Conservation (phyloP, 2,113 vertebrate species). For the Catharus fuscescens region DNA sequence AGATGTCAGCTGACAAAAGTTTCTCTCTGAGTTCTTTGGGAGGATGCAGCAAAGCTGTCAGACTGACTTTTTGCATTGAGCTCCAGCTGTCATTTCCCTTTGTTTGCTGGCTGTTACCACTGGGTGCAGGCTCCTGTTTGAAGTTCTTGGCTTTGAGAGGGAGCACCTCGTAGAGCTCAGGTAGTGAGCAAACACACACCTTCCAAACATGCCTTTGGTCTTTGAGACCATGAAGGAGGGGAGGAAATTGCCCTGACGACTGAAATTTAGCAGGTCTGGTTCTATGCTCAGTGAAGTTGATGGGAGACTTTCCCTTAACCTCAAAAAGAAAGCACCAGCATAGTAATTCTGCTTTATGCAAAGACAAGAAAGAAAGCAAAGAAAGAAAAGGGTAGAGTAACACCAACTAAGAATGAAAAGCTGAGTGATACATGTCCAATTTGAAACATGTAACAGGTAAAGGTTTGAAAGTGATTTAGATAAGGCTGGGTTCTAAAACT, state of each 20-base stretch:
- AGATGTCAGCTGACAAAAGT: neutral
- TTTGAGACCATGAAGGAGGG: neutral
- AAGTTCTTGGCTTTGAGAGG: neutral
- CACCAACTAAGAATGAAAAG: neutral
- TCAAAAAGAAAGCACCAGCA: neutral
- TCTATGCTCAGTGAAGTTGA: neutral
- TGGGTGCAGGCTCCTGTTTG: neutral
- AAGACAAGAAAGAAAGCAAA: neutral
- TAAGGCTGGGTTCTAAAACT: neutral
- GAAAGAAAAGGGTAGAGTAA: neutral
- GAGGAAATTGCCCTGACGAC: neutral
- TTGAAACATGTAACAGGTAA: neutral
- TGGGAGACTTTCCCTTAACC: neutral
- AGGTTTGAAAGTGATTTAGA: neutral
- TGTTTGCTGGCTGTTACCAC: neutral
- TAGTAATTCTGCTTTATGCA: neutral
- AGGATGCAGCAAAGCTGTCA: neutral
- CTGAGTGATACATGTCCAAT: neutral
- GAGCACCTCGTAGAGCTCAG: neutral
- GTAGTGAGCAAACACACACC: neutral
- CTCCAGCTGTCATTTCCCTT: neutral
- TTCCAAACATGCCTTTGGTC: neutral
- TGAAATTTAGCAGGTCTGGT: neutral
- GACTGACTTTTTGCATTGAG: neutral
- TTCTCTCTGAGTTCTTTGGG: neutral